Base-by-base conservation (phyloP, 2,888 invertebrate species). In the Sisyra nigra region DNA sequence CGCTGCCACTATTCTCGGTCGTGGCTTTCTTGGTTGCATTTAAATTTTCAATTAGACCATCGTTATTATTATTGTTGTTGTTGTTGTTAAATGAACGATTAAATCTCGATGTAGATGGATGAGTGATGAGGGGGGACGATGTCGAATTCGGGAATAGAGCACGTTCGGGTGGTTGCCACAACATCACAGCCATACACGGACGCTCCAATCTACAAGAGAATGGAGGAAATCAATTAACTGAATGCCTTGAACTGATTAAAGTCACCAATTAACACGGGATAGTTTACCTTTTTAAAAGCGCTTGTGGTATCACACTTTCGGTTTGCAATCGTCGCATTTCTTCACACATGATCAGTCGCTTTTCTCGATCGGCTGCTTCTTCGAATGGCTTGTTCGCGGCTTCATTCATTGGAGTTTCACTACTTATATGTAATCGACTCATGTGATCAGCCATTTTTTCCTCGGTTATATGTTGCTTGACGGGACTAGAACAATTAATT, bases 391-490 rank as follows among this genome's bases (percentile, higher is more conserved):
- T 17, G 45, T 48, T 52, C 50, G 60, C 59, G 35, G 50, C 51
- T 10, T 49, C 44, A 13, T 51, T 44, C 3, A 54, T 38, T 4
- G 51, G 53, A 5, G 61, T 59, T 54, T 62, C 61, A 6, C 63
- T 58, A 53, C 66, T 71, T 50, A 87, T 83, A 55, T 84, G 83
- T 29, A 87, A 65, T 31, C 78, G 73, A 49, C 73, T 77, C 48
- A 87, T 71, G 54, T 85, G 83, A 17, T 80, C 83, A 0, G 84
- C 79, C 76, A 87, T 86, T 59, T 80, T 82, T 54, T 86, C 86
- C 57, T 86, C 86, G 0, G 84, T 83, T 48, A 86, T 84, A 33
- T 79, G 69, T 56, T 84, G 82, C 55, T 87, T 87, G 6, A 68
- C 56, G 37, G 75, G 42, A 18, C 42, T 42, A 37, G 8, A 42